These are phyloP conservation scores for Eriosoma lanigerum DNA, from an alignment of 1,140 invertebrate species.

Conservation along the genomic window DNA sequence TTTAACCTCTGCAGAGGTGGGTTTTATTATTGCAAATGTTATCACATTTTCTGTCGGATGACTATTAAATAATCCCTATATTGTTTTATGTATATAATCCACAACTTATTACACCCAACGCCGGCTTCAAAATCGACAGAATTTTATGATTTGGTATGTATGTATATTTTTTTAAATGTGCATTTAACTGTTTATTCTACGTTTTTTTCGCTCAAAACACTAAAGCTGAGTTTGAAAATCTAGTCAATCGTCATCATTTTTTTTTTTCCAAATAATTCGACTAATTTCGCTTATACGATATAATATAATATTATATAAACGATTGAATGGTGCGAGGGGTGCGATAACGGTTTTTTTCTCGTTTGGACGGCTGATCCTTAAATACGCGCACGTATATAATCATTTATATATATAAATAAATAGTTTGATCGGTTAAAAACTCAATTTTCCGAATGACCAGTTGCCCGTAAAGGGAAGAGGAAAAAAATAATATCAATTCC, in stretches of 20 bases:
- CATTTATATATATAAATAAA: neutral
- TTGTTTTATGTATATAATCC: too few relatives aligned
- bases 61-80: neutral
- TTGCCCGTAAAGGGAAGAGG: neutral
- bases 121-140: too few relatives aligned
- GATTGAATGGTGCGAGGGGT: neutral
- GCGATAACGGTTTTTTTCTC: slow-evolving; percentile 35
- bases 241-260: neutral
- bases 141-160: too few relatives aligned
- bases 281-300: neutral
- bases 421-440: slow-evolving; percentile 25
- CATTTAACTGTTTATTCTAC: too few relatives aligned
- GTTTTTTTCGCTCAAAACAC: neutral
- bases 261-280: neutral
- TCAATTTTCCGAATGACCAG: slow-evolving; percentile 50
- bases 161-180: too few relatives aligned
- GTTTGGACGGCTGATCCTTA: slow-evolving; percentile 7
- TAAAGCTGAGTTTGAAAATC: neutral
- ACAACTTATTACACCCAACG: too few relatives aligned
- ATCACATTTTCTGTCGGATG: neutral
- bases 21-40: neutral
- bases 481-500: neutral
- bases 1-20: neutral
- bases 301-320: neutral
- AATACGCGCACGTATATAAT: neutral